These are phyloP conservation scores for Tenualosa thibaudeaui DNA, from an alignment of 2,797 vertebrate genomes.

Conservation along the genomic window DNA sequence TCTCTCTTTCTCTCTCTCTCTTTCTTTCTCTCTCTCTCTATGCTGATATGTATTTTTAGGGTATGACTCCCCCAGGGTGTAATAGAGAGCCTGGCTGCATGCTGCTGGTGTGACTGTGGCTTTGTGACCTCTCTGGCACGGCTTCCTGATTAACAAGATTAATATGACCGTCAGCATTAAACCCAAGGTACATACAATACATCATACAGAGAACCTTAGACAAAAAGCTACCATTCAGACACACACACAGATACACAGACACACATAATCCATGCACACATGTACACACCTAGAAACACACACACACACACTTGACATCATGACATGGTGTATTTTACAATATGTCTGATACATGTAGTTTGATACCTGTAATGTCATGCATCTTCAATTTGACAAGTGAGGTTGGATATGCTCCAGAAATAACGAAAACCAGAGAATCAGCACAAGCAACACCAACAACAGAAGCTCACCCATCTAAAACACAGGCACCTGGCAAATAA, in stretches of 20 bases:
- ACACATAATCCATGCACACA: constrained; percentile 2
- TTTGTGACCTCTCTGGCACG: constrained; percentile 59
- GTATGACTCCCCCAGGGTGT: constrained; percentile 60
- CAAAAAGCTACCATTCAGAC: not conserved
- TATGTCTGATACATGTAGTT: not conserved
- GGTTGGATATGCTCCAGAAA: not conserved
- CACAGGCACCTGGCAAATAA: not conserved
- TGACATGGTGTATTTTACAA: no score
- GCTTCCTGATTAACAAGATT: constrained; percentile 56
- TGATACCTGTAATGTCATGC: no score
- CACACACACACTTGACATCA: not conserved
- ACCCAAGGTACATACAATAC: constrained; percentile 53
- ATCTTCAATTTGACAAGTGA: no score
- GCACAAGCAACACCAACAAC: not conserved
- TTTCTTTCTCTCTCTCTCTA: constrained; percentile 14
- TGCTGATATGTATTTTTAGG: constrained; percentile 51
- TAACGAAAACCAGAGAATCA: not conserved
- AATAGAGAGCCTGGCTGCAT: constrained; percentile 52
- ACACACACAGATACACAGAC: not conserved
- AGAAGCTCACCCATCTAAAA: not conserved
- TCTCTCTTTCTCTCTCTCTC: constrained; percentile 10
- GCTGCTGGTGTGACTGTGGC: constrained; percentile 41
- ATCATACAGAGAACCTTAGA: constrained; percentile 49
- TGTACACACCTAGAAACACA: not conserved
- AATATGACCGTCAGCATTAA: constrained; percentile 58